Base-by-base conservation (phyloP, 2,888 invertebrate species). In the Phyto melanocephala region DNA sequence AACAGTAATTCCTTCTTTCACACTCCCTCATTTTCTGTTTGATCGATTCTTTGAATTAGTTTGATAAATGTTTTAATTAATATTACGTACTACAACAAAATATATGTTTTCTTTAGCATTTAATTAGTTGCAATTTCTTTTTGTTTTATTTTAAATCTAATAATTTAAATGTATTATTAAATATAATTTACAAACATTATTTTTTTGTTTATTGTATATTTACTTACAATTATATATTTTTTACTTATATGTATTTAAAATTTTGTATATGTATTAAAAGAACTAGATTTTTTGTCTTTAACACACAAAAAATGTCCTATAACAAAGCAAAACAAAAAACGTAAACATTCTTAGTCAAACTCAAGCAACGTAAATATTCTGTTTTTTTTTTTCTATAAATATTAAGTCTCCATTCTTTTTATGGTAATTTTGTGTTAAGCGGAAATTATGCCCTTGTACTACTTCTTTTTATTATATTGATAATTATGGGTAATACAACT, bases 301-400 rank as follows among this genome's bases (percentile, higher is more conserved):
- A 68, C 28, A 60, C 15, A 42, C 37, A 42, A 15, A 42, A 22
- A 79, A 42, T 22, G 68, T 68, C 56, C 35, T 47, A 37, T 22
- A 75, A 67, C 54, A 67, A 35, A 63, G 7, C 24, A 52, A 65
- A 65, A 52, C 70, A 63, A 37, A 68, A 54, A 70, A 81, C 82
- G 60, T 79, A 79, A 82, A 77, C 83, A 83, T 83, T 80, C 82
- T 82, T 80, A 83, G 80, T 80, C 83, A 80, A 80, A 83, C 80
- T 80, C 80, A 83, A 79, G 83, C 83, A 80, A 80, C 83, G 54
- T 77, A 72, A 8, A 71, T 56, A 62, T 75, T 75, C 52, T 81
- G 28, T 62, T 17, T 42, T 52, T 37, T 33, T 58, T 60, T 84
- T 82, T 63, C 37, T 60, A 35, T 79, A 37, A 47, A 65, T 65